Percentiles rank a stretch among this genome's conserved stretches.
Conservation (phyloP, 92 coral and sea anemone species). For the Phenganax marumi region DNA sequence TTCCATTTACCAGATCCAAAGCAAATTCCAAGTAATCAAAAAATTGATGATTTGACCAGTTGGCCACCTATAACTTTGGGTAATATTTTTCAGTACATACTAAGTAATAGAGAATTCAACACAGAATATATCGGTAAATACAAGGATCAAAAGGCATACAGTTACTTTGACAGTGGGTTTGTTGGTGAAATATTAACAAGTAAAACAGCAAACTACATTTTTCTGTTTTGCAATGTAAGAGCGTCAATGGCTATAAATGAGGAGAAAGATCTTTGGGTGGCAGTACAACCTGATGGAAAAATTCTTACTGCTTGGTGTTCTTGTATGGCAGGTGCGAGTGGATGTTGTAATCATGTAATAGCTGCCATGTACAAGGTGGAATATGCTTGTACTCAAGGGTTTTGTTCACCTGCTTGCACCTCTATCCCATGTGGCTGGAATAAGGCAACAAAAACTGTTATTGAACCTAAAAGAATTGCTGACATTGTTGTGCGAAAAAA, state of each 20-base stretch:
- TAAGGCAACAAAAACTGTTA: slow-evolving; percentile 18
- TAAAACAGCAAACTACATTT: not conserved
- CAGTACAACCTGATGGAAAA: slow-evolving; percentile 24
- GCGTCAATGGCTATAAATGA: slow-evolving; percentile 27
- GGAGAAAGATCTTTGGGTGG: slow-evolving; percentile 27
- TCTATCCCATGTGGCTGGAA: slow-evolving; percentile 32
- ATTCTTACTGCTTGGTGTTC: slow-evolving; percentile 27
- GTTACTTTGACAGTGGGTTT: slow-evolving; percentile 9
- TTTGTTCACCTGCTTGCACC: slow-evolving; percentile 31
- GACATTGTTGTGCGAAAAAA: slow-evolving; percentile 12
- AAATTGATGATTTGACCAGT: slow-evolving; percentile 15
- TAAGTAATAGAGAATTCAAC: slow-evolving; percentile 8
- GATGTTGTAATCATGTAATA: slow-evolving; percentile 27
- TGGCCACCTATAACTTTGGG: slow-evolving; percentile 23
- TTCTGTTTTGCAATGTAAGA: slow-evolving; percentile 15
- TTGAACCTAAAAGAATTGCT: slow-evolving; percentile 18
- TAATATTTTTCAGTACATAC: slow-evolving; percentile 14
- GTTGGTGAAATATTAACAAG: not conserved
- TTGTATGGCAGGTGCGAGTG: slow-evolving; percentile 24
- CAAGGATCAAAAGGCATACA: slow-evolving; percentile 22
- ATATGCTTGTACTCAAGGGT: slow-evolving; percentile 18
- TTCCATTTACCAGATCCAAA: slow-evolving; percentile 19
- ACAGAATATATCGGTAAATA: slow-evolving; percentile 9
- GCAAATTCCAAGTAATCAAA: slow-evolving; percentile 1
- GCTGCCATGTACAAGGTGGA: slow-evolving; percentile 12